Conservation (phyloP, 2,888 invertebrate species). For the Xanthia icteritia region DNA sequence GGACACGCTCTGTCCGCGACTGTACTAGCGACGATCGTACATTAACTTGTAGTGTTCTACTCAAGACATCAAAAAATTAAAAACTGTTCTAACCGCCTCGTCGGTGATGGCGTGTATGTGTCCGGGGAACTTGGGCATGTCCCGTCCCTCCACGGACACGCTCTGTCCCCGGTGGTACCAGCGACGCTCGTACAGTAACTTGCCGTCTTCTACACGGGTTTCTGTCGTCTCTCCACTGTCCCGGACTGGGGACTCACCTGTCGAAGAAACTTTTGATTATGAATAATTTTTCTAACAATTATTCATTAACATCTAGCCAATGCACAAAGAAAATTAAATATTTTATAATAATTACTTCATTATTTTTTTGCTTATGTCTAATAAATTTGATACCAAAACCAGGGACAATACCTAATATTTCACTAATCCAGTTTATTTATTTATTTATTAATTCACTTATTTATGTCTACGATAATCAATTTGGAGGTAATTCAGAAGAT, state of each 20-base stretch:
- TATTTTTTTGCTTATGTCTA: no score
- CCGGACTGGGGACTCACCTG: constrained; percentile 85
- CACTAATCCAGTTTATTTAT: no score
- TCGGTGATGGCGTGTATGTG: constrained; percentile 97
- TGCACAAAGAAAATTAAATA: no score
- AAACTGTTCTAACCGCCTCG: constrained; percentile 92
- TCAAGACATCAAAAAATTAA: constrained; percentile 87
- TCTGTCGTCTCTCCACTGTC: constrained; percentile 91
- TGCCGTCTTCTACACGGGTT: constrained; percentile 98
- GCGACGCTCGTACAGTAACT: constrained; percentile 97
- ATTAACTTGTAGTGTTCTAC: constrained; percentile 98
- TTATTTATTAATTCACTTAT: no score
- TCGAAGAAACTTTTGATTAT: constrained; percentile 20
- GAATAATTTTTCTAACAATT: background rate
- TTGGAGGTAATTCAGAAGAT: no score
- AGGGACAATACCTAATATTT: no score
- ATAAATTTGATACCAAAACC: no score
- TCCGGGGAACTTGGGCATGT: constrained; percentile 95
- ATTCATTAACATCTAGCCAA: no score
- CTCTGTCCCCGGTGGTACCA: constrained; percentile 99
- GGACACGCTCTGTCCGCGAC: constrained; percentile 97
- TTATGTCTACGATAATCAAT: no score
- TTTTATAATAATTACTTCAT: no score
- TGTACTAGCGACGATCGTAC: constrained; percentile 98
- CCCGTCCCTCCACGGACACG: constrained; percentile 97